Evolutionary conservation across 1,140 invertebrate species (phyloP).

Genomic region (Zaprionus nigranus): DNA sequence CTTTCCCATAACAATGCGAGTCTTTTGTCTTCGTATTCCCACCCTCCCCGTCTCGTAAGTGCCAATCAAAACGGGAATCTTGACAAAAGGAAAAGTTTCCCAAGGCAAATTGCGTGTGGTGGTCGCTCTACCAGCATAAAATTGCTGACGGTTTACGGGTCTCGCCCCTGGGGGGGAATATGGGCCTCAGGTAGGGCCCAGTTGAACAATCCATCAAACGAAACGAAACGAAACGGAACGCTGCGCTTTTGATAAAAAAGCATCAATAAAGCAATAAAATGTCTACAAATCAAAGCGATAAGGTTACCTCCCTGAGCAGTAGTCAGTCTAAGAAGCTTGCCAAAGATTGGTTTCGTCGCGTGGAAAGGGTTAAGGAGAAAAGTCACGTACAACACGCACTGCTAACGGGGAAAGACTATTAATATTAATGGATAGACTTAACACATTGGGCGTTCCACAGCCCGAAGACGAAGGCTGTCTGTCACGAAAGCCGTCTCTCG

Average conservation of each 20-base stretch:
- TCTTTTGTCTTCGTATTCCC: conserved; percentile 46
- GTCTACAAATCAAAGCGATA: conserved; percentile 81
- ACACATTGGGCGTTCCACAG: conserved; percentile 78
- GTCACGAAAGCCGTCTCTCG: conserved; percentile 59
- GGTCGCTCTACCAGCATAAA: conserved; percentile 74
- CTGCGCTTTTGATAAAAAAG: conserved; percentile 77
- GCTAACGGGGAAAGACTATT: conserved; percentile 63
- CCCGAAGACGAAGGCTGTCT: conserved; percentile 29
- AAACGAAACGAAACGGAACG: conserved; percentile 69
- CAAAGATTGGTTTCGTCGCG: conserved; percentile 9
- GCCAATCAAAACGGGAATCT: conserved; percentile 75
- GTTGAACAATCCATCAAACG: conserved; percentile 78
- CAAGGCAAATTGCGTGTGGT: conserved; percentile 75
- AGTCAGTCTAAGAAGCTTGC: conserved; percentile 27
- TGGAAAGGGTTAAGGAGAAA: conserved; percentile 74
- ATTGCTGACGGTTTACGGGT: conserved; percentile 62
- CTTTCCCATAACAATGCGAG: conserved; percentile 61
- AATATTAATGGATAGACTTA: conserved; percentile 83
- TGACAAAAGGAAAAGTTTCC: conserved; percentile 77
- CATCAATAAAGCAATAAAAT: conserved; percentile 84
- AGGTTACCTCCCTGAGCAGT: conserved; percentile 36
- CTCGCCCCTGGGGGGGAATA: conserved; percentile 26
- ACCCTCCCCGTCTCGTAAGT: conserved; percentile 58
- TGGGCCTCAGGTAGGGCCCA: conserved; percentile 54
- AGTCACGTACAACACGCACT: conserved; percentile 81